A percentile compares a stretch with the other conserved stretches of the same genome.
phyloP scores from a whole-genome alignment of 2,888 invertebrate species.

The Drosophila leonis region DNA sequence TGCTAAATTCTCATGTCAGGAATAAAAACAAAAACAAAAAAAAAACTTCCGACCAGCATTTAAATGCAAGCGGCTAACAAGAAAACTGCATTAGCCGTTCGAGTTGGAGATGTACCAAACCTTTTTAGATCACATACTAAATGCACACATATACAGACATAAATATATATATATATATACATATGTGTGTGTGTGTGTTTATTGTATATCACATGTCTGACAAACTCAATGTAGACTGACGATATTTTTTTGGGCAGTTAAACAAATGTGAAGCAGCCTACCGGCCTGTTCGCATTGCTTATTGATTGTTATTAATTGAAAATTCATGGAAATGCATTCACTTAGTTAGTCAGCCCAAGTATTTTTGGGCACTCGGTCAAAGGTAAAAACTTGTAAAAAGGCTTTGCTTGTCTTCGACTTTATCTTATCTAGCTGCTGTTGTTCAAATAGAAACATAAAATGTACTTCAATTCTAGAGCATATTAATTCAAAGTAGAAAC shows the following conservation, averaged over 20 bases:
- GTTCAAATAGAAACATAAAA: constrained; percentile 31
- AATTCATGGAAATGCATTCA: constrained; percentile 31
- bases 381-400: constrained; percentile 3
- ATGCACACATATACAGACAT: not conserved
- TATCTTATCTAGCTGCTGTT: constrained; percentile 25
- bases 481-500: not conserved
- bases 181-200: too few species aligned
- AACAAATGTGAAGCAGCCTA: constrained; percentile 39
- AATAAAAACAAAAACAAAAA: constrained; percentile 23
- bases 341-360: constrained; percentile 8
- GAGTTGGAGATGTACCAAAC: constrained; percentile 14
- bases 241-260: constrained; percentile 40
- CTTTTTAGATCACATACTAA: constrained; percentile 24
- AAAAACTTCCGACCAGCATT: constrained; percentile 49
- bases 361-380: not conserved
- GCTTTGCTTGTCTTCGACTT: constrained; percentile 22
- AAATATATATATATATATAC: not conserved
- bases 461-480: not conserved
- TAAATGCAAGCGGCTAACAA: constrained; percentile 72
- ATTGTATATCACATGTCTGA: not conserved
- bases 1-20: constrained; percentile 34
- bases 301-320: constrained; percentile 31
- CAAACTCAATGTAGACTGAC: constrained; percentile 52
- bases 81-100: constrained; percentile 70
- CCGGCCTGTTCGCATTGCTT: constrained; percentile 24